A percentile compares a stretch with the other conserved stretches of the same genome.
phyloP scores from a whole-genome alignment of 2,797 vertebrate species.

The Dendrocincla tyrannina region DNA sequence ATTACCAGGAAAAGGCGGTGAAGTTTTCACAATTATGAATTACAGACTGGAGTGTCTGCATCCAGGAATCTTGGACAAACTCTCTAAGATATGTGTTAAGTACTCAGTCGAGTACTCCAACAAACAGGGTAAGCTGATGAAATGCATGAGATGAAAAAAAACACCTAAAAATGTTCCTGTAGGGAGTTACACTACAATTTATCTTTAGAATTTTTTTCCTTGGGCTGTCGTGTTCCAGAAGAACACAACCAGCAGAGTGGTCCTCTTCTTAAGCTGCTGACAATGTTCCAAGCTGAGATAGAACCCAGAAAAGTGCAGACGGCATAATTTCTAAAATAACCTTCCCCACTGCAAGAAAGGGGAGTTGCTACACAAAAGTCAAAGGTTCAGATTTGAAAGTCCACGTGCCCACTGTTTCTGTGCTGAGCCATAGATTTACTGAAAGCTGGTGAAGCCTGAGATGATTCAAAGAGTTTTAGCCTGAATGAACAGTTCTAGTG shows the following conservation, averaged over 20 bases:
- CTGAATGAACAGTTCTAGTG: neutral
- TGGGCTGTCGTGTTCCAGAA: neutral
- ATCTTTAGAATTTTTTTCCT: neutral
- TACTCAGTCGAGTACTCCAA: rapidly evolving
- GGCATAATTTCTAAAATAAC: neutral
- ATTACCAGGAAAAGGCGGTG: neutral
- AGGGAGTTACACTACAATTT: neutral
- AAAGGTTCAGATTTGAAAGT: neutral
- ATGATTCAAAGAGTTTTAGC: neutral
- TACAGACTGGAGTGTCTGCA: neutral
- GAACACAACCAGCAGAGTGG: neutral
- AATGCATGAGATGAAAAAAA: neutral
- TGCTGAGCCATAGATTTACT: neutral
- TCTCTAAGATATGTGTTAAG: neutral
- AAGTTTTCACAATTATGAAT: neutral
- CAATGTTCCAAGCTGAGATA: neutral
- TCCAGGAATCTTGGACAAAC: neutral
- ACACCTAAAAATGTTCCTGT: neutral
- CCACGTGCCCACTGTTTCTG: neutral
- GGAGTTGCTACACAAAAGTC: neutral
- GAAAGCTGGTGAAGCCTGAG: neutral
- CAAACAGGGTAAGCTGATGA: neutral
- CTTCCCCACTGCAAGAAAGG: rapidly evolving
- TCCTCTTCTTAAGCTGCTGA: neutral
- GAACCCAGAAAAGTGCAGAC: neutral